A percentile compares a stretch with the other conserved stretches of the same genome.
These are phyloP conservation scores for Saccostrea echinata DNA, from an alignment of 1,140 invertebrate species.

Conservation along the genomic window DNA sequence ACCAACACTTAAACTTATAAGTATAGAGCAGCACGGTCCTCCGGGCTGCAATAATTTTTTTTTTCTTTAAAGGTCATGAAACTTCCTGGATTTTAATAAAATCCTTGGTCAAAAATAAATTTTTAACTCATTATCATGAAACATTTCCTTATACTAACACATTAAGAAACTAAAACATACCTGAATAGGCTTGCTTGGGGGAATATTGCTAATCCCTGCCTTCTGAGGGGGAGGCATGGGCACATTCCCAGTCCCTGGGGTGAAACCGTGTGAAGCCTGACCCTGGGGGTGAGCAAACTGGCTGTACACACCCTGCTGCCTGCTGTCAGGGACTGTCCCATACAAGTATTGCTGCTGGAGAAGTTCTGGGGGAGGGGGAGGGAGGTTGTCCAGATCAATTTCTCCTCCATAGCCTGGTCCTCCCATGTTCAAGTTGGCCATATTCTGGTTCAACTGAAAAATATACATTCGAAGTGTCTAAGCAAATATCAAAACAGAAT, in stretches of 20 bases:
- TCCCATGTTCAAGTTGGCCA: conserved; percentile 65
- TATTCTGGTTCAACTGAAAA: conserved; percentile 68
- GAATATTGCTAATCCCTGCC: conserved; percentile 66
- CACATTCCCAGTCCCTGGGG: conserved; percentile 69
- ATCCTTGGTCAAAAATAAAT: too few species aligned
- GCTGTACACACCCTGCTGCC: conserved; percentile 69
- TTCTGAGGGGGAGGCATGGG: conserved; percentile 65
- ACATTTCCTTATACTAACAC: background rate
- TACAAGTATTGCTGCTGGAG: conserved; percentile 76
- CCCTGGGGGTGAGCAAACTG: conserved; percentile 60
- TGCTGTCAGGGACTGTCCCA: conserved; percentile 71
- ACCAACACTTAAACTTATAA: too few species aligned
- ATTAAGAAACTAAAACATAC: conserved; percentile 49
- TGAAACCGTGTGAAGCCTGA: conserved; percentile 59
- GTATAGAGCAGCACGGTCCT: too few species aligned
- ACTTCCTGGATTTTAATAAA: too few species aligned
- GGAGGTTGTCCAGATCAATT: conserved; percentile 63
- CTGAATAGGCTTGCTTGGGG: conserved; percentile 66
- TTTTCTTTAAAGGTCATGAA: too few species aligned
- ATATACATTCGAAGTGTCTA: too few species aligned
- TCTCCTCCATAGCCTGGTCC: conserved; percentile 58
- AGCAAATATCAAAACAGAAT: too few species aligned
- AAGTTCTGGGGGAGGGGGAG: conserved; percentile 73
- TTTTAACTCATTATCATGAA: background rate
- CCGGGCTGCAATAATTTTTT: too few species aligned